Conservation (phyloP, 2,113 vertebrate genomes). For the Rhinolophus sinicus region DNA sequence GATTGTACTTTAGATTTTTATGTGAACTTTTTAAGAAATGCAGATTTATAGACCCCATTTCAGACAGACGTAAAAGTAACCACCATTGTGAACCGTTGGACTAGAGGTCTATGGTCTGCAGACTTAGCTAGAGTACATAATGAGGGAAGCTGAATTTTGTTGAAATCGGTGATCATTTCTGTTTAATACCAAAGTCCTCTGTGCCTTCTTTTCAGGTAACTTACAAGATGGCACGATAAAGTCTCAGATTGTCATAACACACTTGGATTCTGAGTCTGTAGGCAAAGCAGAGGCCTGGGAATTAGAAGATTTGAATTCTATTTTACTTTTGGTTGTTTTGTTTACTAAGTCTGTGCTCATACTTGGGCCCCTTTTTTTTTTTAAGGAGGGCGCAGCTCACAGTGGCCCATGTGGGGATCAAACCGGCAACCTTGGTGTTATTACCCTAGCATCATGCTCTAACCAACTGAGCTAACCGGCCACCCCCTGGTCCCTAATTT, state of each 20-base stretch:
- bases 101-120: not conserved
- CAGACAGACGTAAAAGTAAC: not conserved
- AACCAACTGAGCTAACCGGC: no score
- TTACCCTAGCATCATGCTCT: no score
- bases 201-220: not conserved
- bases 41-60: not conserved
- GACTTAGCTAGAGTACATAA: not conserved
- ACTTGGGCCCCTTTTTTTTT: not conserved
- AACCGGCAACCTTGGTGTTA: no score
- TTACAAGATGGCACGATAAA: not conserved
- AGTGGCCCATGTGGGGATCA: no score
- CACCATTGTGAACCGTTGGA: not conserved
- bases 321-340: constrained; percentile 6
- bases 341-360: not conserved
- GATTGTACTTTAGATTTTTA: constrained; percentile 25
- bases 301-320: not conserved
- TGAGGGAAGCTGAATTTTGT: constrained; percentile 2
- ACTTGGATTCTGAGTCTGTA: not conserved
- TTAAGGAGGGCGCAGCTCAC: no score
- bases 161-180: constrained; percentile 32
- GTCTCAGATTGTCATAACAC: not conserved
- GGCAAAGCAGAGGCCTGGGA: not conserved
- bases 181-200: not conserved
- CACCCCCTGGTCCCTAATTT: not conserved
- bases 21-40: constrained; percentile 35